These are phyloP conservation scores for Muscicapa comitata DNA, from an alignment of 2,797 vertebrate genomes.

Conservation along the genomic window DNA sequence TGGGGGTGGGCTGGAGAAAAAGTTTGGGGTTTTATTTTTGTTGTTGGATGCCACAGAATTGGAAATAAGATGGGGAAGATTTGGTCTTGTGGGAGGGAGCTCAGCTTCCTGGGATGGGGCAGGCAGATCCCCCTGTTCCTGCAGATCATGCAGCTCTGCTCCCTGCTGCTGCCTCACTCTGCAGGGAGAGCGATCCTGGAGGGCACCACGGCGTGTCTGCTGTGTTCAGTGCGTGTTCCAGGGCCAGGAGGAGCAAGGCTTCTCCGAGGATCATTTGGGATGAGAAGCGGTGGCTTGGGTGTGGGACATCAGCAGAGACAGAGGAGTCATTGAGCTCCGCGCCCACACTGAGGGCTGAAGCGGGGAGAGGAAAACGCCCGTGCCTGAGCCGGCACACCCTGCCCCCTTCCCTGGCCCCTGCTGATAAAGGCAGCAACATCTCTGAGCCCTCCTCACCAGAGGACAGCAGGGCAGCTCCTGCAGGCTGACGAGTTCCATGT, in stretches of 20 bases:
- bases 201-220: fast-evolving
- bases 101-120: background rate
- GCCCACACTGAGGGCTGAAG: fast-evolving
- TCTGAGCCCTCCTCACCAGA: background rate
- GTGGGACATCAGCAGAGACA: fast-evolving
- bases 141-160: background rate
- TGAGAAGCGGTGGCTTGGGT: background rate
- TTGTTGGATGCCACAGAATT: background rate
- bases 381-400: background rate
- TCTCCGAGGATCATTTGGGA: background rate
- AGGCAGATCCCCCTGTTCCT: background rate
- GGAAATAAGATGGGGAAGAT: background rate
- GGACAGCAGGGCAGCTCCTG: background rate
- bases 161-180: background rate
- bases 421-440: background rate
- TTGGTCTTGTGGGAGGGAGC: background rate
- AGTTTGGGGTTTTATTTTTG: background rate
- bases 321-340: fast-evolving
- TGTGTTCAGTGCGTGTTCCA: background rate
- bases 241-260: background rate
- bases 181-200: background rate
- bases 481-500: fast-evolving
- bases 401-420: background rate
- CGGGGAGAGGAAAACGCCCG: fast-evolving
- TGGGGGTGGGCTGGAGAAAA: background rate